Evolutionary conservation across 2,797 vertebrate species (phyloP).

Genomic region (Picus viridis): DNA sequence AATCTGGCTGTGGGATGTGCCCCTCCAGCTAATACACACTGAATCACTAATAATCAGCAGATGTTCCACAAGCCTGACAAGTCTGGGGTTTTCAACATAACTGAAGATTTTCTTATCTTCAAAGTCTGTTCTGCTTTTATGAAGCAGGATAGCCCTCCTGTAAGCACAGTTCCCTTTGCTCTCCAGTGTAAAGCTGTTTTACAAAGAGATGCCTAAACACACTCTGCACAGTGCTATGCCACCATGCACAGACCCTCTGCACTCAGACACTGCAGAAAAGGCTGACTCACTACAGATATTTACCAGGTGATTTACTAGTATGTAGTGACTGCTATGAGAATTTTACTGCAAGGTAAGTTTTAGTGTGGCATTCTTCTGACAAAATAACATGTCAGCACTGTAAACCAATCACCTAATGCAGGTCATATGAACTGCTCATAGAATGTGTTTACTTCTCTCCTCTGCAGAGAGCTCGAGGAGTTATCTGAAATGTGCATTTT

Average conservation of each 20-base stretch:
- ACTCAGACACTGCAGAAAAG: background rate
- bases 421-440: background rate
- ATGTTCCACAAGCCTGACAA: background rate
- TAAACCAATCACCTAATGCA: background rate
- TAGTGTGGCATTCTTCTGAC: background rate
- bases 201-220: background rate
- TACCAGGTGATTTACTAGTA: background rate
- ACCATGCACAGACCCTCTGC: background rate
- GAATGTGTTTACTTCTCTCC: background rate
- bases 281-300: background rate
- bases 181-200: background rate
- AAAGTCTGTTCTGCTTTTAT: slow-evolving; percentile 73
- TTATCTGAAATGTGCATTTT: background rate
- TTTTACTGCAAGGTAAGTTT: background rate
- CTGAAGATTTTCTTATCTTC: background rate
- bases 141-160: slow-evolving; percentile 81
- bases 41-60: background rate
- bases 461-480: background rate
- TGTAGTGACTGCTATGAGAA: background rate
- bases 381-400: background rate
- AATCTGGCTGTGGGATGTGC: background rate
- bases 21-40: background rate
- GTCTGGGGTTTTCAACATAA: background rate
- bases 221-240: background rate
- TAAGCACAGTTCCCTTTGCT: slow-evolving; percentile 62